Evolutionary conservation across 2,797 vertebrate species (phyloP).

Genomic region (Jordanella pulchra): DNA sequence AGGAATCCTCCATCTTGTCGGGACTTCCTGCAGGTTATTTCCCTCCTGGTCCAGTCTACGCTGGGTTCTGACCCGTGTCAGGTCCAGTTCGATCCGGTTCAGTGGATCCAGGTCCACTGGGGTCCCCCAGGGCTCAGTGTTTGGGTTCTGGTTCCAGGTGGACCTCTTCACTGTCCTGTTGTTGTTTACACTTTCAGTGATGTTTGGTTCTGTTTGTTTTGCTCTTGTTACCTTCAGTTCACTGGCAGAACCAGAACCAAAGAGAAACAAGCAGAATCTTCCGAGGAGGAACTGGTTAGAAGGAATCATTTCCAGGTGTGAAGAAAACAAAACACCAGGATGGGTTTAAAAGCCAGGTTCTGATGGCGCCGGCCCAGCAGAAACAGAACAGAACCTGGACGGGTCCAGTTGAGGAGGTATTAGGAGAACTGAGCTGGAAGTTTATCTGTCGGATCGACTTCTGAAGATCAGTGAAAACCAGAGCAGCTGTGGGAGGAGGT

Average conservation of each 20-base stretch:
- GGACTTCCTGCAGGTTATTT: background rate
- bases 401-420: background rate
- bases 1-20: background rate
- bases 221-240: background rate
- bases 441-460: no score
- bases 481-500: no score
- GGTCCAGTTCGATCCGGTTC: no score
- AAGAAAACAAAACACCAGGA: no score
- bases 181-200: no score
- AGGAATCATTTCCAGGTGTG: no score
- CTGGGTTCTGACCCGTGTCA: background rate
- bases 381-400: background rate
- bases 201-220: no score
- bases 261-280: background rate
- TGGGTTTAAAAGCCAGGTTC: background rate
- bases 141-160: no score
- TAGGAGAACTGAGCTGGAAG: no score
- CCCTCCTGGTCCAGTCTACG: background rate
- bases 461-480: no score
- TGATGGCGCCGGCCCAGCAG: background rate
- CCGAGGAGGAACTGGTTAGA: background rate
- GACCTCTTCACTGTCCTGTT: no score
- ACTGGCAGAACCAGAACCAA: background rate
- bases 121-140: background rate
- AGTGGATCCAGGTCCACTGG: background rate